Conservation (phyloP, 1,140 invertebrate genomes). For the Anastrepha obliqua region DNA sequence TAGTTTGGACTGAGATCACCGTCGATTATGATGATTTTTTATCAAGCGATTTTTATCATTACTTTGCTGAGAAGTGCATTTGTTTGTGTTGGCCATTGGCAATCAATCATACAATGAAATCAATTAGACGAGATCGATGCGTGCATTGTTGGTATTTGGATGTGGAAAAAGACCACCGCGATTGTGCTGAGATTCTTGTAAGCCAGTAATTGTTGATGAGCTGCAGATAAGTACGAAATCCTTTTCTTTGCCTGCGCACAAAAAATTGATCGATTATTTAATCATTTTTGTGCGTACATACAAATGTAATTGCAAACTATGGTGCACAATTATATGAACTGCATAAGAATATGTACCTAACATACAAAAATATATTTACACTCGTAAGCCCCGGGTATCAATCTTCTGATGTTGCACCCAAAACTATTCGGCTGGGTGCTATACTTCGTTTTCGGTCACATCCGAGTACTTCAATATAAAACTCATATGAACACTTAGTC, state of each 20-base stretch:
- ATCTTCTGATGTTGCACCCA: too few relatives aligned
- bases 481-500: too few relatives aligned
- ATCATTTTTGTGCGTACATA: not conserved
- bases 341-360: too few relatives aligned
- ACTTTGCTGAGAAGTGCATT: not conserved
- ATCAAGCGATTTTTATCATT: conserved; percentile 35
- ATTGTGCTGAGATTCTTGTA: not conserved
- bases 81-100: not conserved
- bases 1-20: not conserved
- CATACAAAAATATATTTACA: too few relatives aligned
- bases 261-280: conserved; percentile 10
- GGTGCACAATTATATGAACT: too few relatives aligned
- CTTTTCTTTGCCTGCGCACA: not conserved
- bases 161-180: not conserved
- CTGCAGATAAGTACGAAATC: conserved; percentile 13
- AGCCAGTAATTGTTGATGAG: conserved; percentile 36
- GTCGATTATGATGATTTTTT: conserved; percentile 21
- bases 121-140: not conserved
- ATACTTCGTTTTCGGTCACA: too few relatives aligned
- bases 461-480: too few relatives aligned
- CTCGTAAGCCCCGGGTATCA: too few relatives aligned
- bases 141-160: not conserved
- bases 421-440: too few relatives aligned
- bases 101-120: conserved; percentile 46
- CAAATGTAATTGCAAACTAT: too few relatives aligned